Base-by-base conservation (phyloP, 2,113 vertebrate species). In the Eclectus roratus region DNA sequence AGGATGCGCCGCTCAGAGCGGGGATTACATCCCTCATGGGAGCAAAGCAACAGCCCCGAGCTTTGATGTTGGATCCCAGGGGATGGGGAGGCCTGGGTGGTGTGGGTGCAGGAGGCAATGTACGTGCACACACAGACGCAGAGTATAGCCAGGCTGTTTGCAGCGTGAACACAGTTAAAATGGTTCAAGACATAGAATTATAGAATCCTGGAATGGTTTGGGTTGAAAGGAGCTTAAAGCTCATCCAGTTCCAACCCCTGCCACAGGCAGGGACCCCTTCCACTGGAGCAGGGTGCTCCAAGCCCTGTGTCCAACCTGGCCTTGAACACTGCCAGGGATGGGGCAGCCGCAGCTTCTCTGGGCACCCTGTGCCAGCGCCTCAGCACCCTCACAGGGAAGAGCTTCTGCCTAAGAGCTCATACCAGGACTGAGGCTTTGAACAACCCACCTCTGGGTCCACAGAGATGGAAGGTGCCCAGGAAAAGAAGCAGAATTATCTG, bases 1-100 rank as follows among this genome's bases (percentile, higher is more conserved):
- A 5, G 89, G 87, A 74, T 28, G 91, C 61, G 79, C 96, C 78
- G 83, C 83, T 91, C 92, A 89, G 86, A 94, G 84, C 1, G 85
- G 71, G 94, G 94, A 97, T 95, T 95, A 94, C 82, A 41, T 85
- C 93, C 58, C 84, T 41, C 8, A 10, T 0, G 2, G 61, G 9
- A 60, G 77, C 18, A 70, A 76, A 72, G 83, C 47, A 96, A 5
- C 90, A 24, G 92, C 46, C 43, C 81, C 86, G 60, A 93, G 91
- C 95, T 82, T 8, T 7, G 60, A 76, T 43, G 84, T 27, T 44
- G 88, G 60, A 49, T 23, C 20, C 60, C 8, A 7, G 65, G n/a
- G 4, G 73, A n/a, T 46, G 85, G 43, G 25, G 77, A 70, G 21
- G 20, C 24, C 47, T 1, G 37, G 44, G 56, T 24, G 56, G 6